These are phyloP conservation scores for Agonopterix subpropinquella DNA, from an alignment of 2,888 invertebrate species.

Conservation along the genomic window DNA sequence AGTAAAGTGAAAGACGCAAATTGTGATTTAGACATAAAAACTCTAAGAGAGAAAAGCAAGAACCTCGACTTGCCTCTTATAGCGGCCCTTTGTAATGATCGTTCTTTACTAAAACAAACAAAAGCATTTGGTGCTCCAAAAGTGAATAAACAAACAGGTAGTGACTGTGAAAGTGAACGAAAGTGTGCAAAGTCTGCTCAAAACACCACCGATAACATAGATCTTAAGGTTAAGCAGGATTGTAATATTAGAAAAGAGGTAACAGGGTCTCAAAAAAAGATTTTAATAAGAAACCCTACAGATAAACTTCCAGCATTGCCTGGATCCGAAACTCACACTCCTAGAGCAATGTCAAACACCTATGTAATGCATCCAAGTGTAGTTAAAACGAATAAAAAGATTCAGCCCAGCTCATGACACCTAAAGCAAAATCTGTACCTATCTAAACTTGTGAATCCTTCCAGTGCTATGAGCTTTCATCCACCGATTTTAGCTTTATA, in stretches of 20 bases:
- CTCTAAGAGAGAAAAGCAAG: constrained; percentile 90
- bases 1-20: constrained; percentile 59
- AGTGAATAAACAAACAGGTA: constrained; percentile 55
- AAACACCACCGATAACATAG: constrained; percentile 64
- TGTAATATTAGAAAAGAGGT: constrained; percentile 79
- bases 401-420: constrained; percentile 64
- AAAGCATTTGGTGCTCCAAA: constrained; percentile 90
- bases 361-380: constrained; percentile 77
- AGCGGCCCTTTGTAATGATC: constrained; percentile 94
- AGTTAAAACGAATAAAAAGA: constrained; percentile 53
- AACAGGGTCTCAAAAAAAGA: constrained; percentile 75
- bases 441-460: constrained; percentile 56
- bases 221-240: constrained; percentile 61
- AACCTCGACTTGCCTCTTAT: constrained; percentile 94
- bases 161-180: constrained; percentile 65
- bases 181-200: constrained; percentile 59
- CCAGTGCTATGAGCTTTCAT: constrained; percentile 65
- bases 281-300: constrained; percentile 81
- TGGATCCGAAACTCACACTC: constrained; percentile 66
- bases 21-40: constrained; percentile 83
- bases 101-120: constrained; percentile 90
- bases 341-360: constrained; percentile 81
- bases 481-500: constrained; percentile 45
- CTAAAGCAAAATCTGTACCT: constrained; percentile 7
- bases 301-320: constrained; percentile 84